These are phyloP conservation scores for Leptopilina myrica DNA, from an alignment of 2,888 invertebrate species.

Conservation along the genomic window DNA sequence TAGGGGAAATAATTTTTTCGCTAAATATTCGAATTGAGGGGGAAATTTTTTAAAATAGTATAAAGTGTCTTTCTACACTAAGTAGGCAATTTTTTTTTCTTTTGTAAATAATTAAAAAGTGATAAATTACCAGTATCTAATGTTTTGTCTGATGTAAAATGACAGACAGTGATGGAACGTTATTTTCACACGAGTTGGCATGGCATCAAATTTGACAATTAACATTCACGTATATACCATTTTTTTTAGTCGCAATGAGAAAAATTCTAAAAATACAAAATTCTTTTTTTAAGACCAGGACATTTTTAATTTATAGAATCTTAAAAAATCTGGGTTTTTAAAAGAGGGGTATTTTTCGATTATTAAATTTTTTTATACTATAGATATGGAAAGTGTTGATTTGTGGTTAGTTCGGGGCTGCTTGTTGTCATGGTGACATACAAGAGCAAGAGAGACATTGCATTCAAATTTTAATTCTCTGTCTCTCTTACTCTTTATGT, in stretches of 20 bases:
- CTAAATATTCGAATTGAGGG: too few relatives aligned
- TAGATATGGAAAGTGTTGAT: too few relatives aligned
- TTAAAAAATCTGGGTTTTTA: not conserved
- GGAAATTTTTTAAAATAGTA: not conserved
- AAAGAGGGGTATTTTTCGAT: too few relatives aligned
- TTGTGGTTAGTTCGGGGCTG: too few relatives aligned
- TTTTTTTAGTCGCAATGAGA: not conserved
- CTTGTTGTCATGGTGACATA: too few relatives aligned
- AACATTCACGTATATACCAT: constrained; percentile 11
- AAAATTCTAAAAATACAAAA: not conserved
- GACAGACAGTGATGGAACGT: constrained; percentile 28
- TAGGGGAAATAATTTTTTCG: not conserved
- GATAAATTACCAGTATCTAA: not conserved
- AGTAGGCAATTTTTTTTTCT: not conserved
- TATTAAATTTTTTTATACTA: too few relatives aligned
- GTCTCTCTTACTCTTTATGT: too few relatives aligned
- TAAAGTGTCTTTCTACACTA: too few relatives aligned
- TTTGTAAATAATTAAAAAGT: not conserved
- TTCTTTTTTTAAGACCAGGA: not conserved
- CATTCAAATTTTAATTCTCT: too few relatives aligned
- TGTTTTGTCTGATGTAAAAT: constrained; percentile 20
- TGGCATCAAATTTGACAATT: constrained; percentile 22
- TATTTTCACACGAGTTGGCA: constrained; percentile 38
- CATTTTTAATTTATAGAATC: not conserved
- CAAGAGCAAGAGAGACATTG: too few relatives aligned